Conservation (phyloP, 2,888 invertebrate species). For the Julus scanicus region DNA sequence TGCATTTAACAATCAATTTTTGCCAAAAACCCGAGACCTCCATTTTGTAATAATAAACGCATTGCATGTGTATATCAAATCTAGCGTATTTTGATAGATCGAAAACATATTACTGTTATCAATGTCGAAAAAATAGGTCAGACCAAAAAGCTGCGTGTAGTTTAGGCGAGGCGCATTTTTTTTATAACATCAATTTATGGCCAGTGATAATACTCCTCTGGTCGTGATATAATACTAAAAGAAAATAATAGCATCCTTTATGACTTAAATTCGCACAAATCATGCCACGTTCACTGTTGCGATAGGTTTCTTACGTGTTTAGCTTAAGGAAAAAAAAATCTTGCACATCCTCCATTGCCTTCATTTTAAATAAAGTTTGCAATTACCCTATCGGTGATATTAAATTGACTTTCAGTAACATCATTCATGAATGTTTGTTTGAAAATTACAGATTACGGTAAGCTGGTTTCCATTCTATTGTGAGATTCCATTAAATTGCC, state of each 20-base stretch:
- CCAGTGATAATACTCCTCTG: constrained; percentile 30
- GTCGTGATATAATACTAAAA: constrained; percentile 25
- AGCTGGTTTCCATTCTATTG: neutral
- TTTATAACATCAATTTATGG: constrained; percentile 39
- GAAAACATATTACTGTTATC: constrained; percentile 37
- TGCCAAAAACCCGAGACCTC: neutral
- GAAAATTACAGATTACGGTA: constrained; percentile 14
- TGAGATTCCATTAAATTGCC: neutral
- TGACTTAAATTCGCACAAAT: constrained; percentile 42
- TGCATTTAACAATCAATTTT: neutral
- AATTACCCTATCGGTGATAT: constrained; percentile 22
- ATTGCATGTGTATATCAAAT: neutral
- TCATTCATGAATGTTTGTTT: neutral
- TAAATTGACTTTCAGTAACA: constrained; percentile 15
- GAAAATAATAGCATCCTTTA: constrained; percentile 38
- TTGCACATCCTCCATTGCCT: neutral
- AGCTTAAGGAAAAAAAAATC: neutral
- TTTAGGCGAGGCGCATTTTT: neutral
- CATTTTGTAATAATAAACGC: neutral
- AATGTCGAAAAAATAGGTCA: constrained; percentile 42
- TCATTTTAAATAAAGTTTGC: constrained; percentile 23
- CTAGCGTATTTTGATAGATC: constrained; percentile 34
- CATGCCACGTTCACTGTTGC: neutral
- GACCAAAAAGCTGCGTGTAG: neutral
- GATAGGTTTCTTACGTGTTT: neutral